These are phyloP conservation scores for Ochotona princeps DNA, from an alignment of 2,113 vertebrate genomes.

Conservation along the genomic window DNA sequence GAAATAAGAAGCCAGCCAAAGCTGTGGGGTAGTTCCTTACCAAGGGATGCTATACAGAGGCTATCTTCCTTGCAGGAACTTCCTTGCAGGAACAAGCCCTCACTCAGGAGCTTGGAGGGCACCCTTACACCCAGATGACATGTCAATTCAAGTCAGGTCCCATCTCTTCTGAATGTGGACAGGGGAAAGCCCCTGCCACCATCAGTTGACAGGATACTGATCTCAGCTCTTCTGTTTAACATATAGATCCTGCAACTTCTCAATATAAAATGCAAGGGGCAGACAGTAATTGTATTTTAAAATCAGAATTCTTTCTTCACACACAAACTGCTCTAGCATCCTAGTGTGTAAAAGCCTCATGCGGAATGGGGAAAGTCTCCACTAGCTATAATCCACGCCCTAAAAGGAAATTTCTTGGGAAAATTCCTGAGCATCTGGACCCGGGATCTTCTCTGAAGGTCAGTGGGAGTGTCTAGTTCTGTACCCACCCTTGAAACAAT, in stretches of 20 bases:
- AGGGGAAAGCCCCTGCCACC: not conserved
- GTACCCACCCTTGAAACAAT: no score
- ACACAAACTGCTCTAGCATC: not conserved
- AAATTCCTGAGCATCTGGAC: not conserved
- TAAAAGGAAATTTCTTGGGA: not conserved
- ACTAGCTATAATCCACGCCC: not conserved
- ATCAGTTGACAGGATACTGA: not conserved
- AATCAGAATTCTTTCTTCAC: conserved; percentile 11
- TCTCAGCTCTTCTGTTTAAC: not conserved
- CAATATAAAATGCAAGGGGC: not conserved
- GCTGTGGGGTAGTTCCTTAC: fast-evolving
- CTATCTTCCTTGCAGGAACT: not conserved
- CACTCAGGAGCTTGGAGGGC: not conserved
- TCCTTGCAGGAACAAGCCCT: not conserved
- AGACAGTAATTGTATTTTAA: not conserved
- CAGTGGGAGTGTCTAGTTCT: not conserved
- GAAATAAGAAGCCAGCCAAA: not conserved
- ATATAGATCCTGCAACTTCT: not conserved
- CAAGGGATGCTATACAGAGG: not conserved
- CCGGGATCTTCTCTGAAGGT: not conserved
- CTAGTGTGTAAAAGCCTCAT: not conserved
- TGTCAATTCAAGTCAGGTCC: not conserved
- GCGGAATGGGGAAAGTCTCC: not conserved
- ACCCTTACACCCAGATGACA: not conserved
- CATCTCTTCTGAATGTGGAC: not conserved